phyloP scores from a whole-genome alignment of 2,797 vertebrate genomes.

The Gambelia wislizenii region DNA sequence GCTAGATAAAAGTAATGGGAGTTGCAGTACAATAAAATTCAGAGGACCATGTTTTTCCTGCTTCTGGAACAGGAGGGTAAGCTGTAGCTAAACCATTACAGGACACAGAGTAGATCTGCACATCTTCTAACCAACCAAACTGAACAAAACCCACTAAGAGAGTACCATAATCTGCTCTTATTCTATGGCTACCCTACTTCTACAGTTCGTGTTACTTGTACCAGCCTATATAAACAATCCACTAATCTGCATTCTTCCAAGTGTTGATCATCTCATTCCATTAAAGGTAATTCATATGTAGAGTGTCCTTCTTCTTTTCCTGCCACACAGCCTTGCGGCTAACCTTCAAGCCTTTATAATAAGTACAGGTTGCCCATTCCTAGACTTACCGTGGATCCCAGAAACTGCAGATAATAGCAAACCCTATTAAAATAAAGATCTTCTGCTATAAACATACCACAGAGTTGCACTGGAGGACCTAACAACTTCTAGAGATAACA shows the following conservation, averaged over 20 bases:
- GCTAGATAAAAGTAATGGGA: background rate
- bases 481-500: too few species aligned
- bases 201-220: background rate
- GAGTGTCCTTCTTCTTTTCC: too few species aligned
- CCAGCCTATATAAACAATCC: background rate
- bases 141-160: background rate
- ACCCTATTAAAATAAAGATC: too few species aligned
- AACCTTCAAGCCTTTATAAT: background rate
- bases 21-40: background rate
- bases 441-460: too few species aligned
- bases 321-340: background rate
- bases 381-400: too few species aligned
- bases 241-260: background rate
- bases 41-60: background rate
- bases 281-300: background rate
- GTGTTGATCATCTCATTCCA: background rate
- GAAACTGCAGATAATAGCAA: too few species aligned
- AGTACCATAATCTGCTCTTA: too few species aligned
- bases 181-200: background rate
- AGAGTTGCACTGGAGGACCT: too few species aligned
- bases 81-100: too few species aligned
- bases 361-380: too few species aligned
- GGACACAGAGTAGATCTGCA: too few species aligned
- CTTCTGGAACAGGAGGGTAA: too few species aligned
- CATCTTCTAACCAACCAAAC: background rate